Base-by-base conservation (phyloP, 2,888 invertebrate genomes). In the Pterostichus niger region DNA sequence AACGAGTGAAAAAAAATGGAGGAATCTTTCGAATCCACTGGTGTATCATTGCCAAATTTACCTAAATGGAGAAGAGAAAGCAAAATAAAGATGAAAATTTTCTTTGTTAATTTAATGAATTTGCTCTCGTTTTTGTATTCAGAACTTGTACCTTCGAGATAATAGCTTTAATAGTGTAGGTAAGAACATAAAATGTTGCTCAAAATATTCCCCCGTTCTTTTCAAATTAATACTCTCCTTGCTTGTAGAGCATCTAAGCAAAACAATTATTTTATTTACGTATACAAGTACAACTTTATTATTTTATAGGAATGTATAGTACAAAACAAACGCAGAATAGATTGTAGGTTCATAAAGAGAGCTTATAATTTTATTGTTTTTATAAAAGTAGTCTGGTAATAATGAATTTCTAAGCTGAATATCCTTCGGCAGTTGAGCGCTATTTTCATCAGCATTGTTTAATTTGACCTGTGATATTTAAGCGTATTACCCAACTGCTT, bases 391-490 rank as follows among this genome's bases (percentile, higher is more conserved):
- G 13, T 49, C 11, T 49, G 11, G 11, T 11, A 49, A 49, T 49
- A 49, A 49, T 49, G 3, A 49, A 49, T 49, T 49, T 11, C 49
- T 40, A 40, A 5, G 17, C 54, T 54, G 54, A 17, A 54, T 64
- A 64, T 44, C 44, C 68, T 71, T 71, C 44, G 68, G 68, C 68
- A 71, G 44, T 71, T 71, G 68, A 40, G 2, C 17, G 40, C 68
- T 17, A 56, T 56, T 56, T 17, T 44, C 17, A 46, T 31, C 31
- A 11, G 40, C 64, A 64, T 44, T 10, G 33, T 75, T 75, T 75
- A 52, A 17, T 81, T 81, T 73, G 56, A 81, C 56, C 81, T 81
- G 81, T 81, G 81, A 81, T 81, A 81, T 40, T 68, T 40, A 73
- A 6, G 17, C 17, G 24, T 40, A 40, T 15, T 40, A 44, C 17